Percentiles rank a stretch among this genome's conserved stretches.
Conservation (phyloP, 2,797 vertebrate genomes). For the Urosaurus nigricauda region DNA sequence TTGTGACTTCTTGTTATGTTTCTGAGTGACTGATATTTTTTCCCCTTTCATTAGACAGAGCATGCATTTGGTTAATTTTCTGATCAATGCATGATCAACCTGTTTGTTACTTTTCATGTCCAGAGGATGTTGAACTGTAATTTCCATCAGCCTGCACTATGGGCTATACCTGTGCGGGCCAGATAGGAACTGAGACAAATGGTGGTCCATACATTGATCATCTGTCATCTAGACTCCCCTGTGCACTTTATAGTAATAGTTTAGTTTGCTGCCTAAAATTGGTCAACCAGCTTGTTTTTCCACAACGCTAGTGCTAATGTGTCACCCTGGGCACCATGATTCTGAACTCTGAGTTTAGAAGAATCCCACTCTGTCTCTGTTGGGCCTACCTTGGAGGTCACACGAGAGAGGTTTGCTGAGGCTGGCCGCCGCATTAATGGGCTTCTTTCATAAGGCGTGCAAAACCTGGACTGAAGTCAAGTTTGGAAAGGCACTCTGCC, state of each 20-base stretch:
- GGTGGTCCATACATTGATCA: neutral
- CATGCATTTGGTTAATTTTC: too few species aligned
- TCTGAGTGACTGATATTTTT: too few species aligned
- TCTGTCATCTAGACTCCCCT: neutral
- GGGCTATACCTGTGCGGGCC: neutral
- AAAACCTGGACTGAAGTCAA: slow-evolving; percentile 44
- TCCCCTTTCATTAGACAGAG: too few species aligned
- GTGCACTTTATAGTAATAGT: neutral
- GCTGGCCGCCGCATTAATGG: slow-evolving; percentile 41
- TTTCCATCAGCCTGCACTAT: too few species aligned
- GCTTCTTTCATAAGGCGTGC: slow-evolving; percentile 53
- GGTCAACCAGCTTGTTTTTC: neutral
- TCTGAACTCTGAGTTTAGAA: slow-evolving; percentile 35
- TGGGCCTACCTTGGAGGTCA: slow-evolving; percentile 13
- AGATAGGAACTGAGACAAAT: neutral
- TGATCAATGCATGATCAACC: too few species aligned
- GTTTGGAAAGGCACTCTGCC: slow-evolving; percentile 36
- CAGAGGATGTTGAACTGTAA: too few species aligned
- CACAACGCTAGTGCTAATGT: neutral
- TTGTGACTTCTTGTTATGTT: neutral
- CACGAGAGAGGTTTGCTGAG: rapidly evolving
- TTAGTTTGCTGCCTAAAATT: neutral
- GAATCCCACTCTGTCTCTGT: slow-evolving; percentile 38
- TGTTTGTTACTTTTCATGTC: too few species aligned
- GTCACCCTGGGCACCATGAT: neutral